A percentile compares a stretch with the other conserved stretches of the same genome.
Evolutionary conservation across 2,888 invertebrate genomes (phyloP).

Genomic region (Rugalucina vietnamica): DNA sequence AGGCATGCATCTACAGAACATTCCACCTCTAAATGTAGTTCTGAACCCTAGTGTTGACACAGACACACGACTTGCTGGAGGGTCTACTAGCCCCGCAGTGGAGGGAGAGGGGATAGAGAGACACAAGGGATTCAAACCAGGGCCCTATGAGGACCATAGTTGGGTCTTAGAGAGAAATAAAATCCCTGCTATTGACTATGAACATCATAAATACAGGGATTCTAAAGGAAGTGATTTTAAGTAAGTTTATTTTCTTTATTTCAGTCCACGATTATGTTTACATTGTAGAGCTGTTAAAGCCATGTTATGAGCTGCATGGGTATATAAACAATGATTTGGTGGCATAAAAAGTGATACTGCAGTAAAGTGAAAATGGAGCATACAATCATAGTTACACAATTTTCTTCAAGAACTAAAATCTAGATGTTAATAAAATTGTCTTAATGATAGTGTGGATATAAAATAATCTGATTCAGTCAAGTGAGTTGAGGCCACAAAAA

Average conservation of each 20-base stretch:
- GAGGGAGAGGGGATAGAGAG: conserved; percentile 65
- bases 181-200: conserved; percentile 75
- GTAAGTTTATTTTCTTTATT: conserved; percentile 70
- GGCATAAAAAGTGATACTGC: no score
- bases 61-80: conserved; percentile 70
- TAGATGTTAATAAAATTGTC: no score
- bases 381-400: no score
- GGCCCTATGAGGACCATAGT: conserved; percentile 71
- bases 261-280: no score
- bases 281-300: no score
- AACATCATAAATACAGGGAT: conserved; percentile 67
- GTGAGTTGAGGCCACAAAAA: no score
- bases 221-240: conserved; percentile 78
- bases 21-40: conserved; percentile 81
- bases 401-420: no score
- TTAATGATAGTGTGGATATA: no score
- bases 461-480: no score
- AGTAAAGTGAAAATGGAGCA: no score
- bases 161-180: conserved; percentile 76
- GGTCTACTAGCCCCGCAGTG: conserved; percentile 70
- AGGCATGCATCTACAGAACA: conserved; percentile 68
- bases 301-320: no score
- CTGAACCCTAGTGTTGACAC: conserved; percentile 80
- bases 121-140: conserved; percentile 75
- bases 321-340: no score